Base-by-base conservation (phyloP, 2,797 vertebrate genomes). In the Sylvilagus floridanus region DNA sequence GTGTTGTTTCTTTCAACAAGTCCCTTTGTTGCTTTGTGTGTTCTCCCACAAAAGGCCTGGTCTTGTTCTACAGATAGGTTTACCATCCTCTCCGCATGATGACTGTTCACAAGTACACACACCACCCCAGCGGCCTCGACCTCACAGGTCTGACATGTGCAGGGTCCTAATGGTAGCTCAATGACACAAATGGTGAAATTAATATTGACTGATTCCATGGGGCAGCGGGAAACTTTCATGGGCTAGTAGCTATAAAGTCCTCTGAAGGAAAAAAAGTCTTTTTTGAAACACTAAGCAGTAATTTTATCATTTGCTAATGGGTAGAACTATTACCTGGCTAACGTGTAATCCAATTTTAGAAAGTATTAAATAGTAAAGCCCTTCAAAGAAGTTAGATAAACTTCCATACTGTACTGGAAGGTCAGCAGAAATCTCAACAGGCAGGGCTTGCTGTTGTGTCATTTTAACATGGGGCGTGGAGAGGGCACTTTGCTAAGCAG, bases 21-120 rank as follows among this genome's bases (percentile, higher is more conserved):
- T 84, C 86, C 68, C 92, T 97, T 90, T 95, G 77, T 82, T 97
- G 96, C 89, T 93, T 87, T 93, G 63, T 62, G 32, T 84, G 83
- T 92, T 90, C 69, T 86, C 93, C 76, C 90, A 71, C 35, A 97
- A 63, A 60, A 86, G 92, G 92, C 94, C 57, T 0, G 60, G 72
- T 65, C 72, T 88, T 82, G 73, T 95, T 88, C 77, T 76, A 90
- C 60, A 75, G 89, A 93, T 68, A 32, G 5, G 37, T 65, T 96
- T 93, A 96, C 79, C 57, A 87, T 92, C 57, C 95, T 96, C 84
- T 88, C 7, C 5, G 3, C n/a, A 72, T 8, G 37, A 77, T 85
- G n/a, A 37, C 84, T 0, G 1, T 90, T 71, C 76, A 30, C 35
- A 92, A 82, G 83, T 32, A 82, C 76, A 87, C n/a, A 90, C 24